phyloP scores from a whole-genome alignment of 2,113 vertebrate genomes.

The Jaculus jaculus region DNA sequence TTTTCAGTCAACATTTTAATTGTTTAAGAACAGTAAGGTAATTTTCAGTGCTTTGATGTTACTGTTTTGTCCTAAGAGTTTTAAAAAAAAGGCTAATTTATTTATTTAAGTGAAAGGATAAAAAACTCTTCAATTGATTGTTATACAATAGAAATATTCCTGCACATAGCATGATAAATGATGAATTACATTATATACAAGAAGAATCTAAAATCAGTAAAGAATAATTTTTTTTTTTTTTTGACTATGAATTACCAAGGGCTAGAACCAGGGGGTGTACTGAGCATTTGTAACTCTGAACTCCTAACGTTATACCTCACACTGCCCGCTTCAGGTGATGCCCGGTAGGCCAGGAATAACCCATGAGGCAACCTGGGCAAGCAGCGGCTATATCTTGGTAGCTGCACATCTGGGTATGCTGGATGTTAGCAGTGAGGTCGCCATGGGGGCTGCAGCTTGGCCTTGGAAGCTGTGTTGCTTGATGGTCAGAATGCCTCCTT shows the following conservation, averaged over 20 bases:
- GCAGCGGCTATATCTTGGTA: not conserved
- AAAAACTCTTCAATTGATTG: not conserved
- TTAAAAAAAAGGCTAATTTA: not conserved
- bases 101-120: not conserved
- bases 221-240: not conserved
- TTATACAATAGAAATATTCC: not conserved
- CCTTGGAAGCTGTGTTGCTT: no score
- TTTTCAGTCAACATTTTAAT: not conserved
- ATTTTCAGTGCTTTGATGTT: not conserved
- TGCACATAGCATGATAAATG: not conserved
- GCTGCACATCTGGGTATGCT: not conserved
- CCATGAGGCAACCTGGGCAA: not conserved
- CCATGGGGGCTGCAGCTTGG: no score
- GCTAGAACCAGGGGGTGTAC: not conserved
- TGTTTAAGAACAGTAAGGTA: not conserved
- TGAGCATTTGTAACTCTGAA: not conserved
- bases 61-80: not conserved
- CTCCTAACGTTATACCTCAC: not conserved
- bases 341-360: not conserved
- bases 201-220: not conserved
- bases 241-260: not conserved
- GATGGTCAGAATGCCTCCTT: not conserved
- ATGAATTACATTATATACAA: not conserved
- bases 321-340: not conserved
- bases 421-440: not conserved